Evolutionary conservation across 2,888 invertebrate species (phyloP), one percentile per base, ranked within the genome.

Genomic region (Syrista parreyssii): DNA sequence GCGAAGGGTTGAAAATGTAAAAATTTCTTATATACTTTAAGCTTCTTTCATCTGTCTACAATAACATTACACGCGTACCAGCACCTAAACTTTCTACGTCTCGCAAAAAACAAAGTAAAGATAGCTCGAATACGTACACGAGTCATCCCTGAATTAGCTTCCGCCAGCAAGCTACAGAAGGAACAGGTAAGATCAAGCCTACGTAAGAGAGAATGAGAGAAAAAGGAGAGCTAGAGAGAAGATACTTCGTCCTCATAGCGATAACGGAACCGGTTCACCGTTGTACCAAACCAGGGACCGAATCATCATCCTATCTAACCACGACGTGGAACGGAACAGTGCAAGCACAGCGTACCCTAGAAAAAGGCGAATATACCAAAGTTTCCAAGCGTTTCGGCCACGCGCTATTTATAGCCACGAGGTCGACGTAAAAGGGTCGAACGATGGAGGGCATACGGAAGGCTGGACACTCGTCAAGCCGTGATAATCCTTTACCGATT

Each of bases 401-500:
- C 71, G 32, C 71, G 71, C 71, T 71, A 71, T 71, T 71, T 71
- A 71, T 71, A 71, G 32, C 31, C 12, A 71, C 32, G 71, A 71
- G 31, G 32, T 31, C 33, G 71, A 71, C 12, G 32, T 31, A 71
- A 71, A 71, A 33, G 32, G 71, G 71, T 71, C 71, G 71, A 71
- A 71, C 33, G 32, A 71, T 33, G 71, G 32, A 71, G 32, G 71
- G 71, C 71, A 71, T 71, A 85, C 84, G 88, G 86, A 86, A 87
- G 88, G 86, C 86, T 88, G 88, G 85, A 86, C 82, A 88, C 84
- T 83, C 88, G 85, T 80, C 86, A 86, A 87, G 83, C 86, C 87
- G 88, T 86, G 83, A 86, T 86, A 88, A 87, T 87, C 87, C 86
- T 88, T 88, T 88, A 82, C 85, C 86, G 84, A 88, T 88, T 86